Evolutionary conservation across 2,113 vertebrate species (phyloP), one percentile per base, ranked within the genome.

Genomic region (Pavo muticus): DNA sequence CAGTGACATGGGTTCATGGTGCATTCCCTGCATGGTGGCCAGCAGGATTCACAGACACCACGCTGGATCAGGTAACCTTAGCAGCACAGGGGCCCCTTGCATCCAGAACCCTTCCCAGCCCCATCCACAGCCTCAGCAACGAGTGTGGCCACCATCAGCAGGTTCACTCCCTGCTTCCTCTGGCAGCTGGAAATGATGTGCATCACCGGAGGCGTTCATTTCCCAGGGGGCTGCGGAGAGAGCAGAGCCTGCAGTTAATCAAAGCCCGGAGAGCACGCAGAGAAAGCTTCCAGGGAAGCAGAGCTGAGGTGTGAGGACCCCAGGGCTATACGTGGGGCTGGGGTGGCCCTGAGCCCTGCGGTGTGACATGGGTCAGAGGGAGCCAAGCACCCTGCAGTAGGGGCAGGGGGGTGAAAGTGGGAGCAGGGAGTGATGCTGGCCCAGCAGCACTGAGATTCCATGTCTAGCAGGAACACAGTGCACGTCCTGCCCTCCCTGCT

Each of bases 291-390:
- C 39, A 9, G 70, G 50, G 57, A 37, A 13, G 15, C 79, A 90
- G 83, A 85, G 30, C 85, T 8, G 47, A 35, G 18, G 3, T 20
- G 14, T 59, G n/a, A 18, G 59, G 47, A 29, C 21, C 37, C 0
- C 9, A 6, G 0, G 23, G 29, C 30, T 0, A 0, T 19, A 21
- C 0, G 3, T 47, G 32, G 65, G 30, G 57, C 13, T 3, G 5
- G 48, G 29, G 35, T 2, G 30, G 60, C 40, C 35, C 50, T 16
- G 45, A 47, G 27, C 20, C 23, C 18, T 44, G 35, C 29, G 3
- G 14, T 75, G 85, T 68, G 71, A 15, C 52, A 5, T 0, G 3
- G 27, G 3, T 44, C 75, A 84, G 2, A 7, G 7, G 30, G 39
- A 88, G 18, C 40, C 68, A 47, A 10, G 27, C 18, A n/a, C 45